phyloP scores from a whole-genome alignment of 2,888 invertebrate genomes.

The Plebejus argus region DNA sequence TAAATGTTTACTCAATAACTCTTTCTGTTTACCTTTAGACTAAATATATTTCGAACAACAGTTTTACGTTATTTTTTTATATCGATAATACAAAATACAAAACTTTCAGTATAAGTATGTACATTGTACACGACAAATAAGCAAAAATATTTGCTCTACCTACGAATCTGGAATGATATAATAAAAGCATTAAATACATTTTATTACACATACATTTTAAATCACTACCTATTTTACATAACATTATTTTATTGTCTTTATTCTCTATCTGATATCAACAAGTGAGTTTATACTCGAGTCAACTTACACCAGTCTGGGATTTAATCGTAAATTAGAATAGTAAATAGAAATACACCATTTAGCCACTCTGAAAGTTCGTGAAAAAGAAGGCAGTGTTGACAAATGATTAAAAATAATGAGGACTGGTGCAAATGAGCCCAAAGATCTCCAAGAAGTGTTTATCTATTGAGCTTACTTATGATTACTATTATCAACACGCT shows the following conservation, averaged over 20 bases:
- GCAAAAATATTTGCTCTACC: neutral
- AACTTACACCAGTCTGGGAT: neutral
- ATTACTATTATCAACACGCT: neutral
- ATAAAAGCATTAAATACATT: slow-evolving; percentile 15
- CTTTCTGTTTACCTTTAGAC: neutral
- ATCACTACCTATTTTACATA: neutral
- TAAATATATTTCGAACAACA: too few relatives aligned
- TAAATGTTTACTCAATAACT: too few relatives aligned
- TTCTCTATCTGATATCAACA: neutral
- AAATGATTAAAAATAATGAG: neutral
- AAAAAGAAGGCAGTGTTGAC: neutral
- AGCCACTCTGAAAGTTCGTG: too few relatives aligned
- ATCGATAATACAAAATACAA: neutral
- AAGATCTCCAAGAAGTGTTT: neutral
- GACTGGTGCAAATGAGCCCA: neutral
- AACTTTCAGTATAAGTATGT: slow-evolving; percentile 5
- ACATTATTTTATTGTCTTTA: slow-evolving; percentile 21
- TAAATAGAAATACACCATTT: too few relatives aligned
- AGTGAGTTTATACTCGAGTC: neutral
- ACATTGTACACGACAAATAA: neutral
- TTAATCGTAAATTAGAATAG: too few relatives aligned
- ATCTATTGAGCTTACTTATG: neutral
- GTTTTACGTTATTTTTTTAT: neutral
- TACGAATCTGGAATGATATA: slow-evolving; percentile 12
- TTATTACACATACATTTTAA: slow-evolving; percentile 48